These are phyloP conservation scores for Drosophila sp. DNA, from an alignment of 1,140 invertebrate genomes.

Conservation along the genomic window DNA sequence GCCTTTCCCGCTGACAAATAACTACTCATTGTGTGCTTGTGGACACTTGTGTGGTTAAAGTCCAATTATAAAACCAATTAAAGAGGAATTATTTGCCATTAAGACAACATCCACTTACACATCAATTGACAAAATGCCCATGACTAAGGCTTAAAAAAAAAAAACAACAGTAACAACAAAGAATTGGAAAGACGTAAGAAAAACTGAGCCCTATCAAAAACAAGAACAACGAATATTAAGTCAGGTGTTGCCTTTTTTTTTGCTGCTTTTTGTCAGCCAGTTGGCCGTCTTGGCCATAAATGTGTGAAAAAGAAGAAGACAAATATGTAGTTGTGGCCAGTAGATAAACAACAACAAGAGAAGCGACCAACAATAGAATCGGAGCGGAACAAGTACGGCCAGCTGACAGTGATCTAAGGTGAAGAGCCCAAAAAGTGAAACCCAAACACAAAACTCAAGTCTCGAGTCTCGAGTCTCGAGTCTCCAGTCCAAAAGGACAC, in stretches of 20 bases:
- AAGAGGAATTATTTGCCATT: conserved; percentile 70
- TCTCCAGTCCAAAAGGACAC: conserved; percentile 38
- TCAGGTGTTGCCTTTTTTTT: conserved; percentile 17
- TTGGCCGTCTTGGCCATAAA: conserved; percentile 36
- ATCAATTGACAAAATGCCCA: conserved; percentile 17
- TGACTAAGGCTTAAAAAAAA: conserved; percentile 46
- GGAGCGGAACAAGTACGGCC: conserved; percentile 29
- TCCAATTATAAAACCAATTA: conserved; percentile 67
- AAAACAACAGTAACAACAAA: conserved; percentile 19
- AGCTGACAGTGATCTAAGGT: conserved; percentile 61
- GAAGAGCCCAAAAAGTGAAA: conserved; percentile 16
- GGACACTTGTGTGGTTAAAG: conserved; percentile 14
- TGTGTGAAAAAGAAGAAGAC: conserved; percentile 58
- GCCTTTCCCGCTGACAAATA: not conserved
- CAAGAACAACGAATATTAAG: conserved; percentile 15
- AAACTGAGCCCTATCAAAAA: not conserved
- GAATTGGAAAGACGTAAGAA: not conserved
- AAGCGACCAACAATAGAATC: conserved; percentile 11
- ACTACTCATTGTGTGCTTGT: conserved; percentile 6
- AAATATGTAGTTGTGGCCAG: conserved; percentile 38
- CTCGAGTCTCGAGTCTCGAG: not conserved
- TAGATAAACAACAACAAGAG: conserved; percentile 53
- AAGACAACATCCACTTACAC: conserved; percentile 47
- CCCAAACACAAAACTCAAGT: conserved; percentile 19
- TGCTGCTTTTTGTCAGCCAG: conserved; percentile 2